Percentiles rank a stretch among this genome's conserved stretches.
phyloP scores from a whole-genome alignment of 1,140 invertebrate genomes.

The Caligus rogercresseyi region DNA sequence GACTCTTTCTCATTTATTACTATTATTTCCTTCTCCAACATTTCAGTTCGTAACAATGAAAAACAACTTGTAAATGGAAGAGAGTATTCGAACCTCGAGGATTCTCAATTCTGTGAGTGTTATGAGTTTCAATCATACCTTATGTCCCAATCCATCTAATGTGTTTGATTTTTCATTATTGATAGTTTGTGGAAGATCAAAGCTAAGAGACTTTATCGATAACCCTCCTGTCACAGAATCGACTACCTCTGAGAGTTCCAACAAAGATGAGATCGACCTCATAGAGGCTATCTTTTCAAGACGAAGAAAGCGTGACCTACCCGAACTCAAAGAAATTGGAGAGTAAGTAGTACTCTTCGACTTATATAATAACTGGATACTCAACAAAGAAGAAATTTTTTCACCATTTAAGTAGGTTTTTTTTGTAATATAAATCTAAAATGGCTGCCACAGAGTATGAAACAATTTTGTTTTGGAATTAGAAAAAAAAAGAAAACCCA shows the following conservation, averaged over 20 bases:
- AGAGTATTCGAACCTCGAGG: neutral
- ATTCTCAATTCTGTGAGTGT: neutral
- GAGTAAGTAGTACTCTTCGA: neutral
- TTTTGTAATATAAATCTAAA: no score
- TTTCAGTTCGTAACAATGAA: neutral
- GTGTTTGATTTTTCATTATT: neutral
- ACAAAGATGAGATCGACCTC: neutral
- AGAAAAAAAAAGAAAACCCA: no score
- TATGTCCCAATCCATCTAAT: no score
- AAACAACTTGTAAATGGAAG: neutral
- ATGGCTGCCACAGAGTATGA: no score
- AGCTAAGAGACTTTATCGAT: no score
- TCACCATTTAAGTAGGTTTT: no score
- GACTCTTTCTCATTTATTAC: neutral
- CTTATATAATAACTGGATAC: no score
- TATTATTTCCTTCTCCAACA: no score
- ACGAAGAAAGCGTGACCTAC: neutral
- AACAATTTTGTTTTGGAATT: no score
- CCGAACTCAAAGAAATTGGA: neutral
- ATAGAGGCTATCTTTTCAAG: neutral
- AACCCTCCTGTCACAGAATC: no score
- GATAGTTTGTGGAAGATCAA: neutral
- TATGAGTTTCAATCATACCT: neutral
- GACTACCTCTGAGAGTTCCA: no score
- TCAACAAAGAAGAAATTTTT: no score